A percentile compares a stretch with the other conserved stretches of the same genome.
Evolutionary conservation across 2,888 invertebrate species (phyloP).

Genomic region (Merodon equestris): DNA sequence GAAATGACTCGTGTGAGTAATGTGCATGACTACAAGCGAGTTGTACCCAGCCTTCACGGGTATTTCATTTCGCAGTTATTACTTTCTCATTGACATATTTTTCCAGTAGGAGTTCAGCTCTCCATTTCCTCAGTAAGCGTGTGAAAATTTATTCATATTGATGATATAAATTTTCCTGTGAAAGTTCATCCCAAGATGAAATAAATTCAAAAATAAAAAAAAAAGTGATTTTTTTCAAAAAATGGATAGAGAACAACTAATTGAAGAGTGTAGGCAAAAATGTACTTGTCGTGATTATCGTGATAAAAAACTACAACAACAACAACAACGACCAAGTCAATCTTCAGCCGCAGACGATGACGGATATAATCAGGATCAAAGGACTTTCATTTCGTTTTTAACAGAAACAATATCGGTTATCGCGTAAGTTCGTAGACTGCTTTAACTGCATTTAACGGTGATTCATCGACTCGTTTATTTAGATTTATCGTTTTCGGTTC

Average conservation of each 20-base stretch:
- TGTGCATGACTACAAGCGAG: too few relatives aligned
- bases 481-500: slow-evolving; percentile 51
- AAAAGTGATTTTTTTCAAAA: too few relatives aligned
- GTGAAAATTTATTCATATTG: too few relatives aligned
- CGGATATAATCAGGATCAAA: background rate
- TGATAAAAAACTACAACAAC: background rate
- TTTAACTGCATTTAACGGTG: too few relatives aligned
- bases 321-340: background rate
- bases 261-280: slow-evolving; percentile 3
- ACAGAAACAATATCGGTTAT: slow-evolving; percentile 17
- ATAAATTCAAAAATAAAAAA: too few relatives aligned
- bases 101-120: too few relatives aligned
- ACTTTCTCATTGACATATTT: too few relatives aligned
- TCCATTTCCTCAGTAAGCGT: too few relatives aligned
- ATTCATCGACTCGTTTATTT: background rate
- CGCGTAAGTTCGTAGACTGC: background rate
- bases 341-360: background rate
- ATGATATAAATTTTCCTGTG: background rate
- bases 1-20: too few relatives aligned
- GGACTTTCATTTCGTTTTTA: background rate
- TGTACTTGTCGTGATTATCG: slow-evolving; percentile 1
- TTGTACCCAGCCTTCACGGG: too few relatives aligned
- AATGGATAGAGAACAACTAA: slow-evolving; percentile 12
- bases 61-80: too few relatives aligned
- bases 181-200: too few relatives aligned